Evolutionary conservation across 1,140 invertebrate species (phyloP).

Genomic region (Drosophila simulans): DNA sequence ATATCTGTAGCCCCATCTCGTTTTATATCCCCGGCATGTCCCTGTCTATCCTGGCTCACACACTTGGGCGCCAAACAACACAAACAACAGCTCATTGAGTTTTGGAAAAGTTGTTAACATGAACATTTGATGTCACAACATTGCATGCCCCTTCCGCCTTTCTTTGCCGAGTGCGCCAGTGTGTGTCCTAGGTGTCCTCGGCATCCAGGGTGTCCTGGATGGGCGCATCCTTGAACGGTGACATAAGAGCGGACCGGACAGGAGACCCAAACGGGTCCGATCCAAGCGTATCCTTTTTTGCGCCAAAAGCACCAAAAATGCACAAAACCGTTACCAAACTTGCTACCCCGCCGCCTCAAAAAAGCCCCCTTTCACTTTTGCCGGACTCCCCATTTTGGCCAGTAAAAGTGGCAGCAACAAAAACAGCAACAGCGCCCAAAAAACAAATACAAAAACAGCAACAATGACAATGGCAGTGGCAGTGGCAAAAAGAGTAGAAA

Average conservation of each 20-base stretch:
- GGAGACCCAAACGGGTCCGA: conserved; percentile 32
- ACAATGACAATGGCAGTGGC: not conserved
- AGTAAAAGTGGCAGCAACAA: conserved; percentile 3
- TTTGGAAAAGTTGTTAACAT: conserved; percentile 82
- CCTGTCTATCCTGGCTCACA: conserved; percentile 11
- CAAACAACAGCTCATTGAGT: conserved; percentile 83
- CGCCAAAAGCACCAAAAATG: conserved; percentile 43
- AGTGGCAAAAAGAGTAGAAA: conserved; percentile 37
- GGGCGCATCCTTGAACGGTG: conserved; percentile 47
- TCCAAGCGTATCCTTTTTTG: conserved; percentile 66
- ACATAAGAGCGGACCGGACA: conserved; percentile 20
- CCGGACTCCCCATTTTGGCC: not conserved
- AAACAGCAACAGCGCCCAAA: conserved; percentile 7
- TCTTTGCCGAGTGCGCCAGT: not conserved
- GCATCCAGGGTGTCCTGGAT: not conserved
- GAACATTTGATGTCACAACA: conserved; percentile 83
- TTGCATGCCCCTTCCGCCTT: conserved; percentile 24
- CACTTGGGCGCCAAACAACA: conserved; percentile 61
- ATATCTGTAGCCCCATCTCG: not conserved
- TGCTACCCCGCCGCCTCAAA: not conserved
- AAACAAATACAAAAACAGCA: conserved; percentile 15
- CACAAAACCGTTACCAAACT: conserved; percentile 50
- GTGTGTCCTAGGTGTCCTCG: conserved; percentile 13
- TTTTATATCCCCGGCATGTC: not conserved
- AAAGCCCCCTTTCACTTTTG: not conserved